Base-by-base conservation (phyloP, 2,113 vertebrate genomes). In the Corythornis madagascariensis region DNA sequence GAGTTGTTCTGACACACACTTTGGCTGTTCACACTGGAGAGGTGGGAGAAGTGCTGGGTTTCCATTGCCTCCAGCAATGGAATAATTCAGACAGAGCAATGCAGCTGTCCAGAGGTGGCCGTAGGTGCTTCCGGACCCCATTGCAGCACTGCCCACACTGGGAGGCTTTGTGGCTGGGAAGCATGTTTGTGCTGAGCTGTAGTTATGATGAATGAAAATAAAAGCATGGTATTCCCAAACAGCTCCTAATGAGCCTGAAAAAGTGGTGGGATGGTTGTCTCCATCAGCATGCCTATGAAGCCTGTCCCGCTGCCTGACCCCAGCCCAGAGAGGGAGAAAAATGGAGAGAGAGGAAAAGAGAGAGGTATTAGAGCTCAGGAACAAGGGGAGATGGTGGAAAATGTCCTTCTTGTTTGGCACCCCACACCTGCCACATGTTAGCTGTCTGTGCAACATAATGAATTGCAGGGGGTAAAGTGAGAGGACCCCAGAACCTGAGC, bases 161-260 rank as follows among this genome's bases (percentile, higher is more conserved):
- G 13, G 3, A 67, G 40, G 63, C 43, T 47, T 47, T 4, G 0
- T 1, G 3, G 47, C 43, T 67, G 81, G 55, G 59, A 53, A 48
- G 16, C 7, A 29, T 2, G 11, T 24, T 48, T 4, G 0, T 63
- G 73, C n/a, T 0, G 0, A 72, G 48, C 60, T n/a, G 16, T 18
- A 13, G 33, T 2, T 35, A 25, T 0, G 0, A 21, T 1, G 19
- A 52, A 90, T 17, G 42, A 90, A 88, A 93, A 82, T 63, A 55
- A 84, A 78, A 79, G 13, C 0, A 0, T 3, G 8, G 50, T 20
- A 24, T 78, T 85, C 61, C 63, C 67, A 75, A 0, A 8, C 18
- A 25, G 6, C 67, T 66, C 47, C 52, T 33, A 13, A 17, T 0
- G 0, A 21, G 42, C 9, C 55, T 9, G 5, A 24, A 61, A 3